These are phyloP conservation scores for Sclerodermus sp. DNA, from an alignment of 2,888 invertebrate species.

Conservation along the genomic window DNA sequence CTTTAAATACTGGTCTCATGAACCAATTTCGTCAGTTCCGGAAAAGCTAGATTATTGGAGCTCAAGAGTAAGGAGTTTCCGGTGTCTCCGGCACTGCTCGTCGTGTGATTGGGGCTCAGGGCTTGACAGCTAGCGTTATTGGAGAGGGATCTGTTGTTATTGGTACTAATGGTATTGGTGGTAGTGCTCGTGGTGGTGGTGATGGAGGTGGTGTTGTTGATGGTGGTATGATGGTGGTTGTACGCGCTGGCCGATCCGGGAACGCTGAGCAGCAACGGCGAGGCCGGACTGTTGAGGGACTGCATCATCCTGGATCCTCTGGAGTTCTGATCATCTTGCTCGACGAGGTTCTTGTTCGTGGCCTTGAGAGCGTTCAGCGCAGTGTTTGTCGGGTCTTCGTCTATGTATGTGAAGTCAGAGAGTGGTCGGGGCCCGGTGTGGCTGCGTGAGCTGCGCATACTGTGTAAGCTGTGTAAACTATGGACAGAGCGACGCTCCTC, in stretches of 20 bases:
- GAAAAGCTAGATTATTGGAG: slow-evolving; percentile 57
- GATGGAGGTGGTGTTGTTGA: slow-evolving; percentile 38
- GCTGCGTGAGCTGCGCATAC: slow-evolving; percentile 77
- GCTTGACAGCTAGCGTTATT: slow-evolving; percentile 37
- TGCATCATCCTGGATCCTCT: slow-evolving; percentile 38
- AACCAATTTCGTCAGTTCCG: slow-evolving; percentile 67
- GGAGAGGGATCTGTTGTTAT: slow-evolving; percentile 38
- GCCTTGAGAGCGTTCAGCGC: slow-evolving; percentile 30
- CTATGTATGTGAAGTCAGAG: slow-evolving; percentile 83
- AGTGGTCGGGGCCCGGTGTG: slow-evolving; percentile 74
- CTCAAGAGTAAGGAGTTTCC: slow-evolving; percentile 47
- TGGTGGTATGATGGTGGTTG: slow-evolving; percentile 43
- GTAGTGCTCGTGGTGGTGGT: slow-evolving; percentile 37
- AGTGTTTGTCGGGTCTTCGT: slow-evolving; percentile 66
- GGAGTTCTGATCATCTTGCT: slow-evolving; percentile 62
- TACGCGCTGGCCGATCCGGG: slow-evolving; percentile 44
- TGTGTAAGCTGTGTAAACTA: slow-evolving; percentile 93
- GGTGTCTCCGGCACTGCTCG: slow-evolving; percentile 42
- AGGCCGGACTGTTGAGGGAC: slow-evolving; percentile 49
- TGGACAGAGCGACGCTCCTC: slow-evolving; percentile 98
- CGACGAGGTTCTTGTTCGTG: slow-evolving; percentile 65
- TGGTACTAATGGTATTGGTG: slow-evolving; percentile 43
- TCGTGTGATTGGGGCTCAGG: slow-evolving; percentile 40
- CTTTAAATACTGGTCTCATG: slow-evolving; percentile 73
- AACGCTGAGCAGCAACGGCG: slow-evolving; percentile 52